Evolutionary conservation across 2,797 vertebrate species (phyloP).

Genomic region (Siniperca scherzeri): DNA sequence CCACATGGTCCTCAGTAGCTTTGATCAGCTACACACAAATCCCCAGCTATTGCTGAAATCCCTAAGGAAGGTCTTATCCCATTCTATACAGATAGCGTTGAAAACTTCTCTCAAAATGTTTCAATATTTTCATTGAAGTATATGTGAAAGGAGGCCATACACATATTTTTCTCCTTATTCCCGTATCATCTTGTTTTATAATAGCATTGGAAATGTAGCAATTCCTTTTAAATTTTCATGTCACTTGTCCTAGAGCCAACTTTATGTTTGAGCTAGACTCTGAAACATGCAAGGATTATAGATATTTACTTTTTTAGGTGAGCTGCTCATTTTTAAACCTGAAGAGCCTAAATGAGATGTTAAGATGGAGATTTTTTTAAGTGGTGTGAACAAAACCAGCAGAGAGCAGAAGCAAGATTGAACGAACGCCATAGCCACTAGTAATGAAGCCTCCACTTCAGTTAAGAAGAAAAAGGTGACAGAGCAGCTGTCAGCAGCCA

Average conservation of each 20-base stretch:
- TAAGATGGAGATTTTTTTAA: not conserved
- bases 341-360: not conserved
- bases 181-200: conserved; percentile 2
- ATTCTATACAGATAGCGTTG: not conserved
- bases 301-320: conserved; percentile 18
- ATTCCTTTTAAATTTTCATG: conserved; percentile 21
- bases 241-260: conserved; percentile 24
- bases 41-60: conserved; percentile 23
- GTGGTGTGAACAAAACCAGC: not conserved
- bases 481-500: conserved; percentile 22
- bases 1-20: conserved; percentile 19
- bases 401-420: not conserved
- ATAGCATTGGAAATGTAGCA: conserved; percentile 1
- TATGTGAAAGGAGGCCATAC: not conserved
- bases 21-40: conserved; percentile 37
- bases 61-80: not conserved
- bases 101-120: conserved; percentile 23
- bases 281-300: conserved; percentile 18
- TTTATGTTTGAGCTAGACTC: conserved; percentile 17
- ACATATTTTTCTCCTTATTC: not conserved
- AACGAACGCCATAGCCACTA: not conserved
- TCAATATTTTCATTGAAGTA: conserved; percentile 19
- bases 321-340: conserved; percentile 5
- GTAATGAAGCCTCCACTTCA: conserved; percentile 32
- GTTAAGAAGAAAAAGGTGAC: conserved; percentile 5